Evolutionary conservation across 2,797 vertebrate species (phyloP).

Genomic region (Mus minutoides): DNA sequence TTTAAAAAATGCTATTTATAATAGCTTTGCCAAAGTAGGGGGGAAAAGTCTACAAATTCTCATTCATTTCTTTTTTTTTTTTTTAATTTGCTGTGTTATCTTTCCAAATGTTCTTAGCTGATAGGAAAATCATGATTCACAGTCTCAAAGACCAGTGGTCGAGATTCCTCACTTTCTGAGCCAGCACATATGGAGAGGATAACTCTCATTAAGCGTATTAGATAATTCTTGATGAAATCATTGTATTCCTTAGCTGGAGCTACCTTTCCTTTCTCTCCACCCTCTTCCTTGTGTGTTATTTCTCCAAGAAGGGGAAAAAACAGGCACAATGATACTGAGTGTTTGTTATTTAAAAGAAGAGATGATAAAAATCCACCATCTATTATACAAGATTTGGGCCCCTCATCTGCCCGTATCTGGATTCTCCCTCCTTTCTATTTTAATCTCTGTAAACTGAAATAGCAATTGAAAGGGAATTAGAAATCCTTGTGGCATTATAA

Average conservation of each 20-base stretch:
- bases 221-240: conserved; percentile 67
- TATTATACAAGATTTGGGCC: conserved; percentile 2
- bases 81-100: conserved; percentile 27
- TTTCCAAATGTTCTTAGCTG: conserved; percentile 69
- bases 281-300: conserved; percentile 62
- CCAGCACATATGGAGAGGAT: conserved; percentile 62
- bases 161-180: conserved; percentile 53
- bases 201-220: conserved; percentile 53
- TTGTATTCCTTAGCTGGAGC: conserved; percentile 19
- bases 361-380: background rate
- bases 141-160: conserved; percentile 19
- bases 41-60: conserved; percentile 66
- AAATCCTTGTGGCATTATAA: background rate
- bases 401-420: conserved; percentile 14
- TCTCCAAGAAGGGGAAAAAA: background rate
- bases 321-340: conserved; percentile 4
- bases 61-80: conserved; percentile 75
- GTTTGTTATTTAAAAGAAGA: conserved; percentile 58
- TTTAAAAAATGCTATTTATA: conserved; percentile 69
- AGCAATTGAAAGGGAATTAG: conserved; percentile 42
- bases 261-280: conserved; percentile 73
- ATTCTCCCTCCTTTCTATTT: conserved; percentile 53
- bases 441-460: conserved; percentile 35
- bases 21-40: conserved; percentile 73
- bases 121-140: conserved; percentile 60